Percentiles rank a stretch among this genome's conserved stretches.
These are phyloP conservation scores for Schizopygopsis malacanthus DNA, from an alignment of 2,797 vertebrate genomes.

Conservation along the genomic window DNA sequence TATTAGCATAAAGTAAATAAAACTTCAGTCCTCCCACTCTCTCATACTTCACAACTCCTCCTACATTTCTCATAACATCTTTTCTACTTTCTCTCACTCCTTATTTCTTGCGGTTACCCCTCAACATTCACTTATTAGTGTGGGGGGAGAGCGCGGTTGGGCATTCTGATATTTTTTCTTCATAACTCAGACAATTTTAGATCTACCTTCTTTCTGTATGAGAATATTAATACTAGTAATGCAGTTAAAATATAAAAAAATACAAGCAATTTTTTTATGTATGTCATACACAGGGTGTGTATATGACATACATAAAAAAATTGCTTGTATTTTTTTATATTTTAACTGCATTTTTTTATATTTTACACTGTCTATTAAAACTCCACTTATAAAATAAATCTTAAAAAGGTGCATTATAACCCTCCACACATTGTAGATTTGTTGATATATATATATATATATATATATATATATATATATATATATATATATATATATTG, in stretches of 20 bases:
- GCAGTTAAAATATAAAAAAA: background rate
- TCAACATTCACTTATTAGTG: background rate
- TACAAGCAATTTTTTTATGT: background rate
- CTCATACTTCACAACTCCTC: conserved; percentile 29
- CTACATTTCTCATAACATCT: conserved; percentile 25
- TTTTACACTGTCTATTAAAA: background rate
- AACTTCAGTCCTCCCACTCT: conserved; percentile 18
- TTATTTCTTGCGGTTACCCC: background rate
- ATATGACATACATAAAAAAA: no score
- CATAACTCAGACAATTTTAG: background rate
- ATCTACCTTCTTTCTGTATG: background rate
- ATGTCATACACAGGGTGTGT: background rate
- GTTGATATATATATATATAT: no score
- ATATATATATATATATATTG: no score
- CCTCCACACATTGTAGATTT: background rate
- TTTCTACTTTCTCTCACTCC: background rate
- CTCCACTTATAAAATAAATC: background rate
- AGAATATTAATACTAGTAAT: background rate
- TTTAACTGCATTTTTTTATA: no score
- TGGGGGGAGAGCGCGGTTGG: background rate
- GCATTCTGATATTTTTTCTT: background rate
- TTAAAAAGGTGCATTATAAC: background rate
- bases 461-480: no score
- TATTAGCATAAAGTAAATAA: conserved; percentile 28
- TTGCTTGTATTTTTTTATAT: no score